A percentile compares a stretch with the other conserved stretches of the same genome.
These are phyloP conservation scores for Lasiommata megera DNA, from an alignment of 2,888 invertebrate species.

Conservation along the genomic window DNA sequence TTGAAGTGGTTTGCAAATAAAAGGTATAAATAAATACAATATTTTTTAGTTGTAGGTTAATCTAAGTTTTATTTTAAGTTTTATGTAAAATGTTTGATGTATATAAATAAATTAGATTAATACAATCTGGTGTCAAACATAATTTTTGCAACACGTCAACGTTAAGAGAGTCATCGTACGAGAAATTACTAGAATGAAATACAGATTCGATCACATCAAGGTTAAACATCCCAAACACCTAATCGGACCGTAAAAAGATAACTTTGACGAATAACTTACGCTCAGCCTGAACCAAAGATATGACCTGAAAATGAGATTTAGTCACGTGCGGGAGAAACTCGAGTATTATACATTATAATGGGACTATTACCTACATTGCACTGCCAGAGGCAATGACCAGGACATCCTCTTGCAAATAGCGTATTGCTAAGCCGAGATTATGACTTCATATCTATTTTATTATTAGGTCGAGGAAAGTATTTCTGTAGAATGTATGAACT, in stretches of 20 bases:
- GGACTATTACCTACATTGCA: slow-evolving; percentile 5
- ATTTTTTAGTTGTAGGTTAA: too few species aligned
- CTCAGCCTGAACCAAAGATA: background rate
- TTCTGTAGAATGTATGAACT: too few species aligned
- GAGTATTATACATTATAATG: slow-evolving; percentile 4
- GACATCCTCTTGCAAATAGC: slow-evolving; percentile 6
- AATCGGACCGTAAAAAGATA: background rate
- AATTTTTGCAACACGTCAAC: too few species aligned
- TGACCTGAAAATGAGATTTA: background rate
- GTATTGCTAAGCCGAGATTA: slow-evolving; percentile 1
- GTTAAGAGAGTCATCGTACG: too few species aligned
- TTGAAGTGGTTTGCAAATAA: too few species aligned
- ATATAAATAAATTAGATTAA: too few species aligned
- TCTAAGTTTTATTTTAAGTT: too few species aligned
- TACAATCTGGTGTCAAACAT: too few species aligned
- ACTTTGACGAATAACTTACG: background rate
- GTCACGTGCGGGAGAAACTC: background rate
- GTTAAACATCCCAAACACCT: background rate
- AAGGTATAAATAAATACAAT: too few species aligned
- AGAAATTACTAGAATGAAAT: background rate
- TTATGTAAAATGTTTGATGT: too few species aligned
- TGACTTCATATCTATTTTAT: slow-evolving; percentile 8
- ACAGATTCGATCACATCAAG: background rate
- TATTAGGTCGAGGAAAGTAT: too few species aligned
- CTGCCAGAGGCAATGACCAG: slow-evolving; percentile 8